Percentiles rank a stretch among this genome's conserved stretches.
These are phyloP conservation scores for Cyclura pinguis DNA, from an alignment of 2,797 vertebrate species.

Conservation along the genomic window DNA sequence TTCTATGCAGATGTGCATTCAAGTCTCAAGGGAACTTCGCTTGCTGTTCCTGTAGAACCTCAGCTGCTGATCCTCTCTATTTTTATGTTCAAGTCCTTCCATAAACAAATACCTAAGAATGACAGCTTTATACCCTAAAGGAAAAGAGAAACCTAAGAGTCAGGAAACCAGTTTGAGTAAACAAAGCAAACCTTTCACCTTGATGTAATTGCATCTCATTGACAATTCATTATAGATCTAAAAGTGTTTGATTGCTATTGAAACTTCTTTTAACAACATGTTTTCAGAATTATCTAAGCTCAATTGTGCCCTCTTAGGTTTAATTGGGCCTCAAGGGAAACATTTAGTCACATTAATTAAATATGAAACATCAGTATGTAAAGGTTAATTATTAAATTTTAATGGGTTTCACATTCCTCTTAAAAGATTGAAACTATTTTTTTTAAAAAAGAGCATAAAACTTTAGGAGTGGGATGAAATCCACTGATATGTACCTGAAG, in stretches of 20 bases:
- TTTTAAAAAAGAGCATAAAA: background rate
- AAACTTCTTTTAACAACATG: conserved; percentile 46
- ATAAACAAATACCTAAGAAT: conserved; percentile 5
- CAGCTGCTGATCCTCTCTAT: background rate
- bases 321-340: conserved; percentile 66
- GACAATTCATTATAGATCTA: conserved; percentile 29
- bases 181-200: conserved; percentile 35
- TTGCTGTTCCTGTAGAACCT: background rate
- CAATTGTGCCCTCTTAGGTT: conserved; percentile 60
- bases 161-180: background rate
- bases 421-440: background rate
- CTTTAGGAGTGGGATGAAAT: background rate
- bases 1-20: background rate
- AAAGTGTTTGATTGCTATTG: conserved; percentile 19
- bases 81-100: background rate
- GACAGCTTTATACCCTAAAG: conserved; percentile 10
- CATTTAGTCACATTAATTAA: conserved; percentile 33
- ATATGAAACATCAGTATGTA: conserved; percentile 44
- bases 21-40: background rate
- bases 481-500: background rate
- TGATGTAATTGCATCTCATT: conserved; percentile 45
- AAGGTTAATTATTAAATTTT: conserved; percentile 35
- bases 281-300: conserved; percentile 56
- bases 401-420: conserved; percentile 18
- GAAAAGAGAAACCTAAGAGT: background rate